phyloP scores from a whole-genome alignment of 2,888 invertebrate species.

The Vanessa cardui region DNA sequence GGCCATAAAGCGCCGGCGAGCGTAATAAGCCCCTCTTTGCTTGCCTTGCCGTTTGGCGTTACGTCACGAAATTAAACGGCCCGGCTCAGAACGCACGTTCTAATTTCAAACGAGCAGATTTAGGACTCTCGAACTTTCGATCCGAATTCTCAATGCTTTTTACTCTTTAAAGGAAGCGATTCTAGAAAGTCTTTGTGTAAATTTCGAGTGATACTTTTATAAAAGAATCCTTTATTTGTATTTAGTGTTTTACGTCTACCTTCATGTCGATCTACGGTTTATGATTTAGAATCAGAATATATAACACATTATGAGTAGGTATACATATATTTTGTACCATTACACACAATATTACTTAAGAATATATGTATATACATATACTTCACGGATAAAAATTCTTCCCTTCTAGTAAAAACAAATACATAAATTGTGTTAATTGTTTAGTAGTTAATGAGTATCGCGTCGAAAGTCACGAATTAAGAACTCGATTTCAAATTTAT shows the following conservation, averaged over 20 bases:
- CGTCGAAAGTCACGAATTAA: too few relatives aligned
- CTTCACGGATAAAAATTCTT: too few relatives aligned
- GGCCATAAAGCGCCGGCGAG: conserved; percentile 70
- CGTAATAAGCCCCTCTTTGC: conserved; percentile 61
- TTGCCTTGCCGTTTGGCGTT: conserved; percentile 59
- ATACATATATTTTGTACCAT: too few relatives aligned
- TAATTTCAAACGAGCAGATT: conserved; percentile 62
- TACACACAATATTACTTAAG: too few relatives aligned
- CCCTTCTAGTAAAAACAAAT: too few relatives aligned
- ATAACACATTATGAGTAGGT: too few relatives aligned
- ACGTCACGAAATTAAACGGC: conserved; percentile 58
- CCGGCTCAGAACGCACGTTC: conserved; percentile 76
- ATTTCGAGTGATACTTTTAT: neutral
- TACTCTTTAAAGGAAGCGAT: conserved; percentile 17
- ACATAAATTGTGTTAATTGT: too few relatives aligned
- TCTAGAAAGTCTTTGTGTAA: neutral
- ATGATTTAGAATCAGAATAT: too few relatives aligned
- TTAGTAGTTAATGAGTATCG: too few relatives aligned
- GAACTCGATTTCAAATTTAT: too few relatives aligned
- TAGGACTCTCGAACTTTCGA: conserved; percentile 37
- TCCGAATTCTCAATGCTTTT: conserved; percentile 17
- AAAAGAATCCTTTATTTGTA: neutral
- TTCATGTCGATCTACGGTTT: too few relatives aligned
- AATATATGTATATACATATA: too few relatives aligned
- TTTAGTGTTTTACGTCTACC: neutral